Conservation (phyloP, 2,797 vertebrate species). For the Manis pentadactyla region DNA sequence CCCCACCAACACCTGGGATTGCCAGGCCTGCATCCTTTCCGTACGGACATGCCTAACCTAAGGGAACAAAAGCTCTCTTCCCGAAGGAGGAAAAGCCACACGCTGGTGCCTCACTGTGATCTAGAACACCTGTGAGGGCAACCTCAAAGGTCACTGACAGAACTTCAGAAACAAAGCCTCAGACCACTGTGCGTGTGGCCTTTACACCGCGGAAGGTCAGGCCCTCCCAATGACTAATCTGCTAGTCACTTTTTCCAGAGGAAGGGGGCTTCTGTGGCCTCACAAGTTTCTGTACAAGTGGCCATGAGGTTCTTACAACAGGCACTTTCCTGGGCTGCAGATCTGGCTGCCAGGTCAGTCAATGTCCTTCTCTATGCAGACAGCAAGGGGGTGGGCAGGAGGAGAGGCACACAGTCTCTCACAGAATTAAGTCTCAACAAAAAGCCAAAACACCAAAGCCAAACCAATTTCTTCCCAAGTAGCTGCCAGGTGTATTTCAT, state of each 20-base stretch:
- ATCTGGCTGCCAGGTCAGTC: accelerated
- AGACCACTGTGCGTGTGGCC: not conserved
- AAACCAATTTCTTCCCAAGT: not conserved
- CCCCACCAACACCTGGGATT: not conserved
- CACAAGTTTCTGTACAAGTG: not conserved
- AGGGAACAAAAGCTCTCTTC: not conserved
- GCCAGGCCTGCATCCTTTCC: too few species aligned
- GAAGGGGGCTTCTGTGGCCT: not conserved
- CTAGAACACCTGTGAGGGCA: not conserved
- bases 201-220: not conserved
- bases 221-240: not conserved
- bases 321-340: not conserved
- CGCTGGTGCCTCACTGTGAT: not conserved
- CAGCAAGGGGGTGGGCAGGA: not conserved
- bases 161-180: not conserved
- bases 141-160: not conserved
- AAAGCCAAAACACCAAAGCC: not conserved
- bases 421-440: not conserved
- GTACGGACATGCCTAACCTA: not conserved
- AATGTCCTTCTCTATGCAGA: not conserved
- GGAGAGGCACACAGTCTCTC: not conserved
- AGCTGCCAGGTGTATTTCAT: not conserved
- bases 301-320: not conserved
- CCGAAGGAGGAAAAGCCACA: not conserved
- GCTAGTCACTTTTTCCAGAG: not conserved